Evolutionary conservation across 2,888 invertebrate species (phyloP).

Genomic region (Catocala nupta): DNA sequence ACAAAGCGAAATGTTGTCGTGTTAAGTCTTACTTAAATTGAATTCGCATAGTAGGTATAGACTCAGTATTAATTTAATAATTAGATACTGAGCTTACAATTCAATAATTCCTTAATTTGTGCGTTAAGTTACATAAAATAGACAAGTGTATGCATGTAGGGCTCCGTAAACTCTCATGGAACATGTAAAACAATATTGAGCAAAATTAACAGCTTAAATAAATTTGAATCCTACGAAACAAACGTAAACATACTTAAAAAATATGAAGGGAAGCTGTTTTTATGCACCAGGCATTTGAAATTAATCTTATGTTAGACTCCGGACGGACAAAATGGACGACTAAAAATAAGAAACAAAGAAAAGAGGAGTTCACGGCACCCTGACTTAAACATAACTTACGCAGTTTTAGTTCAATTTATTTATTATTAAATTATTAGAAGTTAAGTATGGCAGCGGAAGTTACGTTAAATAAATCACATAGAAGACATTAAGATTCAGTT

Average conservation of each 20-base stretch:
- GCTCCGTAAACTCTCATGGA: constrained; percentile 39
- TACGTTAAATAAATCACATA: constrained; percentile 65
- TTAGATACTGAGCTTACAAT: constrained; percentile 12
- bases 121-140: constrained; percentile 20
- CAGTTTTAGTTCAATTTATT: background rate
- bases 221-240: constrained; percentile 27
- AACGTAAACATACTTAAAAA: constrained; percentile 21
- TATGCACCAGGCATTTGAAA: constrained; percentile 46
- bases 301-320: constrained; percentile 45
- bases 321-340: constrained; percentile 56
- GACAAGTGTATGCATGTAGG: constrained; percentile 34
- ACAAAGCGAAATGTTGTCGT: too few relatives aligned
- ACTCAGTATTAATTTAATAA: background rate
- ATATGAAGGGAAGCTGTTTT: constrained; percentile 19
- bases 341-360: constrained; percentile 35
- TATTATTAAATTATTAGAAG: constrained; percentile 18
- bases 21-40: too few relatives aligned
- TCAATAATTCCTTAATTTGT: constrained; percentile 20
- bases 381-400: constrained; percentile 18
- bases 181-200: constrained; percentile 46
- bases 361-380: constrained; percentile 46
- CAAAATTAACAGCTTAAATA: constrained; percentile 44
- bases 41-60: background rate
- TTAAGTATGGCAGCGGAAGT: constrained; percentile 65
- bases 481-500: constrained; percentile 69